A percentile compares a stretch with the other conserved stretches of the same genome.
These are phyloP conservation scores for Parasteatoda lunata DNA, from an alignment of 2,888 invertebrate genomes.

Conservation along the genomic window DNA sequence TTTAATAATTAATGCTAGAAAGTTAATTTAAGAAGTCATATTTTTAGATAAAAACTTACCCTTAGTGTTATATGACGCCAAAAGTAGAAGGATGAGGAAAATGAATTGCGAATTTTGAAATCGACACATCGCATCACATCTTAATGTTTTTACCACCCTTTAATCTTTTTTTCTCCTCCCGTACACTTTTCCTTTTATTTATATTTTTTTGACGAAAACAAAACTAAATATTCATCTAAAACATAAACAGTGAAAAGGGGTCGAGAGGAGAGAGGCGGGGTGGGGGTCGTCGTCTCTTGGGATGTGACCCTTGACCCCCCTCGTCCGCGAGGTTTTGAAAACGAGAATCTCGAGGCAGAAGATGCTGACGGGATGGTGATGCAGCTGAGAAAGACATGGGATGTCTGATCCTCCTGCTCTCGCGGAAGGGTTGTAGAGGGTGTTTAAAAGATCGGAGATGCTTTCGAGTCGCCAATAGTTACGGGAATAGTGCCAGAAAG, in stretches of 20 bases:
- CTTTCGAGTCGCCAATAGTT: constrained; percentile 29
- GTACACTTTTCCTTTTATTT: neutral
- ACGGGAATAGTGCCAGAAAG: neutral
- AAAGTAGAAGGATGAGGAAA: constrained; percentile 32
- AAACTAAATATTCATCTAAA: neutral
- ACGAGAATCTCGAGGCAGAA: constrained; percentile 14
- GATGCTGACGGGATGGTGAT: constrained; percentile 45
- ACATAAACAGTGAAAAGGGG: neutral
- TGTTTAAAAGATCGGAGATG: constrained; percentile 4
- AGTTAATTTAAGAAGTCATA: too few relatives aligned
- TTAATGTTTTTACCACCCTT: constrained; percentile 8
- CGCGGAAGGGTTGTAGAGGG: constrained; percentile 14
- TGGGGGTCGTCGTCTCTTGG: neutral
- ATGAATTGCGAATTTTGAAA: constrained; percentile 27
- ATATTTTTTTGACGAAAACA: constrained; percentile 1
- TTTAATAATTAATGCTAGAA: too few relatives aligned
- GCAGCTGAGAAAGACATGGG: constrained; percentile 55
- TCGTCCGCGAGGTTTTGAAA: constrained; percentile 23
- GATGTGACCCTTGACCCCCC: constrained; percentile 39
- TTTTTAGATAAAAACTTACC: constrained; percentile 11
- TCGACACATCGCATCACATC: constrained; percentile 30
- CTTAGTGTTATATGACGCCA: constrained; percentile 32
- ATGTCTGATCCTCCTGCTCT: constrained; percentile 50
- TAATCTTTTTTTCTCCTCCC: neutral
- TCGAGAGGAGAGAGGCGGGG: neutral